phyloP scores from a whole-genome alignment of 1,140 invertebrate species.

The Bombus pascuorum region DNA sequence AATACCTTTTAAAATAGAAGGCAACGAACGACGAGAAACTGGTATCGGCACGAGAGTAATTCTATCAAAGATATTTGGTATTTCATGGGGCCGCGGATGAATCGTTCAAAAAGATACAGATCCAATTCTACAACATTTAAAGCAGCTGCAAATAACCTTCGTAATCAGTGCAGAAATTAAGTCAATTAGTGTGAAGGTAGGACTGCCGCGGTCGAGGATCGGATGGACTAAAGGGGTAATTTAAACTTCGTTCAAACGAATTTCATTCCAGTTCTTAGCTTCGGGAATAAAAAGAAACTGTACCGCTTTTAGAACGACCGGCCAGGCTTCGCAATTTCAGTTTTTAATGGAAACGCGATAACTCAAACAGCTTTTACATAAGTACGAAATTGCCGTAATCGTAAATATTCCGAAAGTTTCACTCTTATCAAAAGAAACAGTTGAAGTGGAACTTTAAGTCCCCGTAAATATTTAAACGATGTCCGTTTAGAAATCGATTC shows the following conservation, averaged over 20 bases:
- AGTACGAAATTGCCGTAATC: conserved; percentile 31
- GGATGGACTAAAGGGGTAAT: conserved; percentile 56
- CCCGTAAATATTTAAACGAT: conserved; percentile 32
- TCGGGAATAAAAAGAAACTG: conserved; percentile 47
- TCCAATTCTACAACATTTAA: conserved; percentile 43
- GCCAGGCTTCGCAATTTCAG: conserved; percentile 29
- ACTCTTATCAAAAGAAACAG: neutral
- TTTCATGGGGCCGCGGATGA: conserved; percentile 6
- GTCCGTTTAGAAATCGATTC: neutral
- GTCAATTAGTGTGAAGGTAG: conserved; percentile 62
- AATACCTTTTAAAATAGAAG: neutral
- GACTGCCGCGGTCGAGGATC: conserved; percentile 27
- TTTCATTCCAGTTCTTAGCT: conserved; percentile 35
- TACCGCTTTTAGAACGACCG: conserved; percentile 6
- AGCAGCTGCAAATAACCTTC: conserved; percentile 57
- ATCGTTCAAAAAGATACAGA: conserved; percentile 5
- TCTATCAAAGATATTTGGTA: conserved; percentile 17
- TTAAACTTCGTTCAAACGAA: conserved; percentile 60
- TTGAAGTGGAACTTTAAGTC: neutral
- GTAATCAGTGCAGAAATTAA: conserved; percentile 65
- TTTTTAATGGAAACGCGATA: conserved; percentile 46
- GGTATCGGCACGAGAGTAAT: conserved; percentile 30
- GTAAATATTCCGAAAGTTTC: conserved; percentile 35
- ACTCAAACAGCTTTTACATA: conserved; percentile 35
- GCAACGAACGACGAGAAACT: neutral